These are phyloP conservation scores for Ophion obscuratus DNA, from an alignment of 2,888 invertebrate genomes.

Conservation along the genomic window DNA sequence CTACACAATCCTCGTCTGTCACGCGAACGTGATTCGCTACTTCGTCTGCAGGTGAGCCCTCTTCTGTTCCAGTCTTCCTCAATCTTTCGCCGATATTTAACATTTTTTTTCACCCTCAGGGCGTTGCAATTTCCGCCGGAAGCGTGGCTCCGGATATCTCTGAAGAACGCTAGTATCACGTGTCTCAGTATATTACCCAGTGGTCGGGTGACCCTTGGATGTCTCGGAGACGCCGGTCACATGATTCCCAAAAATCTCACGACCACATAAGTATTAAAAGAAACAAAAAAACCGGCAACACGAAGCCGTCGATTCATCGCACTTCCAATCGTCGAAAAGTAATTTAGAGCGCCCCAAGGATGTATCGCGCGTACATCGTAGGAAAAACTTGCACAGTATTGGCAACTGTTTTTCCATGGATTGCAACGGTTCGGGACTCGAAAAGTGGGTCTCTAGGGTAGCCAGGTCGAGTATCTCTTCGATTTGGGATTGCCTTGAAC, in stretches of 20 bases:
- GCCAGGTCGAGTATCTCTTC: not conserved
- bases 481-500: not conserved
- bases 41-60: slow-evolving; percentile 92
- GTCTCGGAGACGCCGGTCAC: slow-evolving; percentile 95
- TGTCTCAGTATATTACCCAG: slow-evolving; percentile 94
- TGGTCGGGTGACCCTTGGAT: slow-evolving; percentile 93
- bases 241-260: slow-evolving; percentile 91
- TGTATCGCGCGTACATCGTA: no score
- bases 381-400: not conserved
- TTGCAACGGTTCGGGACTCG: not conserved
- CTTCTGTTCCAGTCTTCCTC: not conserved
- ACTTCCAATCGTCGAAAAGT: slow-evolving; percentile 7
- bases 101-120: slow-evolving; percentile 85
- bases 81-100: not conserved
- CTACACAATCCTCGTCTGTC: slow-evolving; percentile 97
- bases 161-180: slow-evolving; percentile 97
- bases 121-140: slow-evolving; percentile 98
- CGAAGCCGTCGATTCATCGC: not conserved
- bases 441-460: not conserved
- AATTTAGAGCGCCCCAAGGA: no score
- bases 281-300: not conserved
- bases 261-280: slow-evolving; percentile 64
- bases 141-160: slow-evolving; percentile 96
- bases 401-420: not conserved
- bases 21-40: slow-evolving; percentile 98